Evolutionary conservation across 1,140 invertebrate species (phyloP), one percentile per base, ranked within the genome.

Genomic region (Lanistes nyassanus): DNA sequence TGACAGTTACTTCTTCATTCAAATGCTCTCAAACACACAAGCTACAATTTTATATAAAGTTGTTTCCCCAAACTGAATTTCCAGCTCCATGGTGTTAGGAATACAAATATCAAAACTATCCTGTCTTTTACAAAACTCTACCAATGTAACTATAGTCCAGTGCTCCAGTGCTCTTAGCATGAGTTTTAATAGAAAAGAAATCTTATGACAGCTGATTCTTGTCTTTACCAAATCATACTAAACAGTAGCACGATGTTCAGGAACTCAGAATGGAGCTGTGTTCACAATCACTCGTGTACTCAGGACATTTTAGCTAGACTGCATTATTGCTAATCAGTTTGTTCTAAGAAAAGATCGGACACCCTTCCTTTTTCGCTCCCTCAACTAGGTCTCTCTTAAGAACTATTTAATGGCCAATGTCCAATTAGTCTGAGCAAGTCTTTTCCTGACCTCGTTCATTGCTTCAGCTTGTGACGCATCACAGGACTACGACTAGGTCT

Each of bases 391-490:
- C 9, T 26, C 56, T 60, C n/a, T 26, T 60, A 23, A 53, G 23
- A 53, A 13, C 13, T 13, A 53, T 53, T 13, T 23, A 53, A 13
- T 13, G 51, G 51, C 51, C 13, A 23, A 53, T 23, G 51, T 53
- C 13, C 51, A 53, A 23, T n/a, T n/a, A n/a, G n/a, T n/a, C 51
- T 53, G 13, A 13, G 51, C 23, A 23, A 53, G 31, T 58, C 58
- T 56, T 34, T 31, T 64, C 16, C 11, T 2, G 37, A 65, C 39
- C 55, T 26, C 21, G 26, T 55, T 37, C 55, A 77, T n/a, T 65
- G 79, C 60, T 77, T 77, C 26, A 84, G 51, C 68, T 82, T 84
- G 56, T 79, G 82, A 53, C 83, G 77, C 19, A 81, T 70, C 53
- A 81, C 68, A 19, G 83, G 83, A 73, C 81, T 82, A 39, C 74